A percentile compares a stretch with the other conserved stretches of the same genome.
These are phyloP conservation scores for Stegodyphus mimosarum DNA, from an alignment of 1,140 invertebrate species.

Conservation along the genomic window DNA sequence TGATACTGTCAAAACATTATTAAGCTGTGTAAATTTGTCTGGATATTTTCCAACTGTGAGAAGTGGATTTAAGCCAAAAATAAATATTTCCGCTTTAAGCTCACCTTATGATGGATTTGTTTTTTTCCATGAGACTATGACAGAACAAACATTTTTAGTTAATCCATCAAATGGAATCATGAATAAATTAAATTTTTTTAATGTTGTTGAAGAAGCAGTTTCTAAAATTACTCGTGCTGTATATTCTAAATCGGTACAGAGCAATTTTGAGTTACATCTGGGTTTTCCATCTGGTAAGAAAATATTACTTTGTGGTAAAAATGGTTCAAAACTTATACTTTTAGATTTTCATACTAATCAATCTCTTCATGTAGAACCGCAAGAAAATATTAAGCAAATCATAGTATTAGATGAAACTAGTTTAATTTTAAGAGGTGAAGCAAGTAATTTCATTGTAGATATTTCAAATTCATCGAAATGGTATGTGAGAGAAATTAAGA, in stretches of 20 bases:
- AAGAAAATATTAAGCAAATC: slow-evolving; percentile 25
- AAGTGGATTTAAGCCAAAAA: slow-evolving; percentile 45
- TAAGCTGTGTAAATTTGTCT: slow-evolving; percentile 24
- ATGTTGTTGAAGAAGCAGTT: slow-evolving; percentile 24
- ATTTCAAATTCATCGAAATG: slow-evolving; percentile 21
- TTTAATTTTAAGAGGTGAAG: slow-evolving; percentile 10
- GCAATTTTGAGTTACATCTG: background rate
- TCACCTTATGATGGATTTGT: slow-evolving; percentile 10
- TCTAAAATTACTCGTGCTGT: slow-evolving; percentile 31
- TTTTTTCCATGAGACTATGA: slow-evolving; percentile 39
- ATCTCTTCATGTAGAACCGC: background rate
- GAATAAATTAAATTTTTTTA: slow-evolving; percentile 10
- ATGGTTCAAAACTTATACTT: slow-evolving; percentile 10
- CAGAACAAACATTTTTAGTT: slow-evolving; percentile 38
- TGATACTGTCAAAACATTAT: background rate
- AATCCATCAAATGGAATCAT: slow-evolving; percentile 15
- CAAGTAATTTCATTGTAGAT: slow-evolving; percentile 27
- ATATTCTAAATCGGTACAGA: background rate
- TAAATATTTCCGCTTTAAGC: slow-evolving; percentile 19
- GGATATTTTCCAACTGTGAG: slow-evolving; percentile 31
- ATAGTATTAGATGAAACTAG: slow-evolving; percentile 7
- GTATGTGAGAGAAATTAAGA: slow-evolving; percentile 9
- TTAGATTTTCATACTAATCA: slow-evolving; percentile 19
- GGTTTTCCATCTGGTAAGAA: slow-evolving; percentile 26
- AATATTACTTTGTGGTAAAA: slow-evolving; percentile 17